Base-by-base conservation (phyloP, 2,113 vertebrate species). In the Cygnus buccinator region DNA sequence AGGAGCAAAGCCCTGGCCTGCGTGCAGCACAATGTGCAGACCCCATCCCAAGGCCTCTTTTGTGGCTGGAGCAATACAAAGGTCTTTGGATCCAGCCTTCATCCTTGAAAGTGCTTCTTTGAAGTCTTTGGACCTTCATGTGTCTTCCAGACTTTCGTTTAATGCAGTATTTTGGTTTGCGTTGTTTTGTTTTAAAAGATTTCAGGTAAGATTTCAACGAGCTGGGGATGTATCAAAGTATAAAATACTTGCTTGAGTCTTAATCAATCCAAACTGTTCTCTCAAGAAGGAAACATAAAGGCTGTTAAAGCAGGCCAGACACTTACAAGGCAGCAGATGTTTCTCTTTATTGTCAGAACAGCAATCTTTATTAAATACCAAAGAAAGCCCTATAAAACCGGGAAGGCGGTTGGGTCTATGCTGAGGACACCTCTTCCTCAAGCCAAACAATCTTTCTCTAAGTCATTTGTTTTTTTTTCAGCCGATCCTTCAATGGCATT, bases 341-440 rank as follows among this genome's bases (percentile, higher is more conserved):
- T 97, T 95, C 87, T 92, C 89, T 95, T 97, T 96, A 95, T 94
- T 96, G 89, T 96, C 84, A 73, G 78, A 89, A 67, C 50, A 87
- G 90, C 86, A 81, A 83, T 94, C 94, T 93, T 97, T 96, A 96
- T 97, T 97, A 93, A 97, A 97, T 95, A 95, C 95, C 95, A 93
- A 90, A 88, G 87, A 89, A 94, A 97, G 80, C 88, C 91, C 84
- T 71, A 73, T 67, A 97, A 95, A 97, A 94, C 92, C 62, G 35
- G 94, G 90, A 91, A 96, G 86, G 88, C 76, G 7, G 78, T 77
- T 43, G 70, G 57, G 87, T 62, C 90, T 71, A 18, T 70, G 63
- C 87, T 85, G 61, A 94, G 84, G 94, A 93, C 52, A 91, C 87
- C 73, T 94, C 91, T 95, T 95, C 89, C 87, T 94, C 94, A 67